These are phyloP conservation scores for Atherix ibis DNA, from an alignment of 2,888 invertebrate species.

Conservation along the genomic window DNA sequence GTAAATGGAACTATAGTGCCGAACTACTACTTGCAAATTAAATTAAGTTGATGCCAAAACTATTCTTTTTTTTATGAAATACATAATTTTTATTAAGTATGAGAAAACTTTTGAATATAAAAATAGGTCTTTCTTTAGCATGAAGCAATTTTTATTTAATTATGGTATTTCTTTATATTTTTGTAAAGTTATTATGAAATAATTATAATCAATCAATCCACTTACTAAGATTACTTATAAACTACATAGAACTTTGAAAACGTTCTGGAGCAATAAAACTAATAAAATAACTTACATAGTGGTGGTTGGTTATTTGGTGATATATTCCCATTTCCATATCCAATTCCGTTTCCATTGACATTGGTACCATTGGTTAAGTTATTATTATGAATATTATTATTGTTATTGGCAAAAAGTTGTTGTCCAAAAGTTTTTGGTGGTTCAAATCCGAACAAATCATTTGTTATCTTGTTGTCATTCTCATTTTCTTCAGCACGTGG, in stretches of 20 bases:
- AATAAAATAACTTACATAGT: constrained; percentile 51
- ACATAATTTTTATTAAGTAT: too few relatives aligned
- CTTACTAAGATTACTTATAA: too few relatives aligned
- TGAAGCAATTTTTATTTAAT: too few relatives aligned
- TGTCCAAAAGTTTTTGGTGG: constrained; percentile 30
- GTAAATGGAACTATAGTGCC: too few relatives aligned
- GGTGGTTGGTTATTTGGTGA: constrained; percentile 41
- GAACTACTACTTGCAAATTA: too few relatives aligned
- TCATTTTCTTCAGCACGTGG: constrained; percentile 63
- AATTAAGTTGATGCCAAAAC: too few relatives aligned
- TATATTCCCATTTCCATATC: constrained; percentile 17
- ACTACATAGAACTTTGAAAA: too few relatives aligned
- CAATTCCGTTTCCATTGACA: constrained; percentile 15
- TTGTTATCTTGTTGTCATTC: constrained; percentile 25
- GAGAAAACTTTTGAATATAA: too few relatives aligned
- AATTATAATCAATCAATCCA: not conserved
- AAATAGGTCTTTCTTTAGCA: too few relatives aligned
- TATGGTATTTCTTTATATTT: too few relatives aligned
- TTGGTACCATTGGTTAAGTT: constrained; percentile 15
- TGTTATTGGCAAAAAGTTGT: constrained; percentile 34
- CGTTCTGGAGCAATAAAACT: too few relatives aligned
- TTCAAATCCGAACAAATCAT: constrained; percentile 33
- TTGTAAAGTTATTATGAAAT: constrained; percentile 9
- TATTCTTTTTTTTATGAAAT: too few relatives aligned
- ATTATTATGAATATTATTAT: constrained; percentile 24